Conservation (phyloP, 2,113 vertebrate species). For the Boleophthalmus pectinirostris region DNA sequence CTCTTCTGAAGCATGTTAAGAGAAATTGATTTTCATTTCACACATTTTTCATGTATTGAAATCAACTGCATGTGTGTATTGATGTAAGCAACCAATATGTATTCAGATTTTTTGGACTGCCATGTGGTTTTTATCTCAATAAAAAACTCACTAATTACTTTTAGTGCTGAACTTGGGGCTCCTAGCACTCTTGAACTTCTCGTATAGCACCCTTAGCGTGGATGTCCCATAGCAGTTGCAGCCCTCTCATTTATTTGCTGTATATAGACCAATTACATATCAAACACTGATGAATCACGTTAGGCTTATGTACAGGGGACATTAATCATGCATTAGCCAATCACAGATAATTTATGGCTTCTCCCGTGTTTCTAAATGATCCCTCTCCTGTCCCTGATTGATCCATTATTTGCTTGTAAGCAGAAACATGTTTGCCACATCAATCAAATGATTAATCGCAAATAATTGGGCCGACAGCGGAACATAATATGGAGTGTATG, state of each 20-base stretch:
- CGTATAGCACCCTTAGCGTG: neutral
- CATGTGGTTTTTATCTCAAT: too few relatives aligned
- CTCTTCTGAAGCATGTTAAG: too few relatives aligned
- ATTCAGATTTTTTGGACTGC: too few relatives aligned
- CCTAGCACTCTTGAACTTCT: slow-evolving; percentile 15
- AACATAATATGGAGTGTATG: slow-evolving; percentile 51
- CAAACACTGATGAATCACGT: slow-evolving; percentile 70
- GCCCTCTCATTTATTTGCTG: slow-evolving; percentile 43
- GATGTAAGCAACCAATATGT: too few relatives aligned
- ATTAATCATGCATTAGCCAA: slow-evolving; percentile 70
- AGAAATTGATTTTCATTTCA: too few relatives aligned
- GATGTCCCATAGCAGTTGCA: slow-evolving; percentile 24
- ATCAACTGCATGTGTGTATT: too few relatives aligned
- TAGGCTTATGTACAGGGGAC: slow-evolving; percentile 47
- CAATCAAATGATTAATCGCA: slow-evolving; percentile 69
- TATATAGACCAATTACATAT: slow-evolving; percentile 64
- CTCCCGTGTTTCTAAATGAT: slow-evolving; percentile 67
- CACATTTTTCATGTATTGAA: too few relatives aligned
- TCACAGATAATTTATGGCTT: slow-evolving; percentile 73
- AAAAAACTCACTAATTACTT: neutral
- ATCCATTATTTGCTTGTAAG: slow-evolving; percentile 75
- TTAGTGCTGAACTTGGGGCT: neutral
- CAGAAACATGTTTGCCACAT: slow-evolving; percentile 72
- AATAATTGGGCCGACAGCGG: slow-evolving; percentile 64
- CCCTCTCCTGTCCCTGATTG: slow-evolving; percentile 66